Conservation (phyloP, 2,113 vertebrate genomes). For the Percopsis transmontana region DNA sequence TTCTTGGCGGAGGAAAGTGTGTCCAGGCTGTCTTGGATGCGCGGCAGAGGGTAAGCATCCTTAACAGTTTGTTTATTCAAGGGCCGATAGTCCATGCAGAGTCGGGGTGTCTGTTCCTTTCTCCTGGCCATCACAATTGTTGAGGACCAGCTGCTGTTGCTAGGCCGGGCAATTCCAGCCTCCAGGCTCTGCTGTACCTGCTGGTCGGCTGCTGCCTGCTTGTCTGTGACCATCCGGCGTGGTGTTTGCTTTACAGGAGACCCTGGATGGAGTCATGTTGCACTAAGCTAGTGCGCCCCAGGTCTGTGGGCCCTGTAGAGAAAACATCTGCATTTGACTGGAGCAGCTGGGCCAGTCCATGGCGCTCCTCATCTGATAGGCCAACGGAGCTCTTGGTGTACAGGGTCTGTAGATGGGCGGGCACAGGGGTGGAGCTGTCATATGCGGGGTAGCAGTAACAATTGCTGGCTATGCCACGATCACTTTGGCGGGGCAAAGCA, state of each 20-base stretch:
- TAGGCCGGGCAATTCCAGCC: background rate
- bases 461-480: too few relatives aligned
- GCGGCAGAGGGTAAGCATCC: background rate
- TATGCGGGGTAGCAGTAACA: too few relatives aligned
- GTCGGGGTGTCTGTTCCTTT: conserved; percentile 32
- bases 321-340: conserved; percentile 17
- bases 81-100: background rate
- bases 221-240: conserved; percentile 17
- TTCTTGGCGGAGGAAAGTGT: background rate
- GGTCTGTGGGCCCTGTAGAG: conserved; percentile 10
- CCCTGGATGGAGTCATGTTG: conserved; percentile 22
- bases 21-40: background rate
- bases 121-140: conserved; percentile 45
- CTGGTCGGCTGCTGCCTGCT: conserved; percentile 18
- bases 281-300: conserved; percentile 36
- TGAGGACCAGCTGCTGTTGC: conserved; percentile 42
- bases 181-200: conserved; percentile 25
- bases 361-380: background rate
- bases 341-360: conserved; percentile 4
- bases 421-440: conserved; percentile 3
- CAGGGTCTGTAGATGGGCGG: conserved; percentile 23
- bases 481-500: too few relatives aligned
- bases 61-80: background rate
- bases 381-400: conserved; percentile 22
- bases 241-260: conserved; percentile 34